These are phyloP conservation scores for Syngnathus floridae DNA, from an alignment of 2,113 vertebrate genomes.

Conservation along the genomic window DNA sequence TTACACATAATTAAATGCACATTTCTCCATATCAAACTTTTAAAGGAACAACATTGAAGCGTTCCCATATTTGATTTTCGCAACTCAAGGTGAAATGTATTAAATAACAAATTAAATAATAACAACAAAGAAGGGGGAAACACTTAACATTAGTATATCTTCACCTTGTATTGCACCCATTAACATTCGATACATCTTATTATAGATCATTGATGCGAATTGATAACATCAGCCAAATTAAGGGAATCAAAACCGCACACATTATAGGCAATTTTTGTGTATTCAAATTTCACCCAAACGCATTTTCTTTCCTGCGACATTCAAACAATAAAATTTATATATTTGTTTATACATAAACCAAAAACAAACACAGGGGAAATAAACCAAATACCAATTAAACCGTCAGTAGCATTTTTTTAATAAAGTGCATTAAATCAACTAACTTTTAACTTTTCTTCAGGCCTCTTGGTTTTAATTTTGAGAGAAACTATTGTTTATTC, in stretches of 20 bases:
- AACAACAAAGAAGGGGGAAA: background rate
- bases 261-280: background rate
- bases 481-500: background rate
- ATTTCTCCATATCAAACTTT: background rate
- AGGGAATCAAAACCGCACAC: background rate
- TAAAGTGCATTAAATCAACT: background rate
- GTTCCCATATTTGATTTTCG: background rate
- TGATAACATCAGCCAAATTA: background rate
- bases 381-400: background rate
- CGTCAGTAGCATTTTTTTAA: background rate
- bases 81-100: background rate
- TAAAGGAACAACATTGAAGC: background rate
- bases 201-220: background rate
- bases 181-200: too few species aligned
- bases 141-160: too few species aligned
- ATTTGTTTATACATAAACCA: too few species aligned
- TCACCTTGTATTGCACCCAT: too few species aligned
- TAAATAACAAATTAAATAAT: background rate
- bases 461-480: background rate
- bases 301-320: background rate
- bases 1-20: background rate
- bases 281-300: background rate
- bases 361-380: background rate
- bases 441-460: background rate
- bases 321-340: background rate